A percentile compares a stretch with the other conserved stretches of the same genome.
Evolutionary conservation across 2,797 vertebrate species (phyloP).

Genomic region (Poliocrania exsul): DNA sequence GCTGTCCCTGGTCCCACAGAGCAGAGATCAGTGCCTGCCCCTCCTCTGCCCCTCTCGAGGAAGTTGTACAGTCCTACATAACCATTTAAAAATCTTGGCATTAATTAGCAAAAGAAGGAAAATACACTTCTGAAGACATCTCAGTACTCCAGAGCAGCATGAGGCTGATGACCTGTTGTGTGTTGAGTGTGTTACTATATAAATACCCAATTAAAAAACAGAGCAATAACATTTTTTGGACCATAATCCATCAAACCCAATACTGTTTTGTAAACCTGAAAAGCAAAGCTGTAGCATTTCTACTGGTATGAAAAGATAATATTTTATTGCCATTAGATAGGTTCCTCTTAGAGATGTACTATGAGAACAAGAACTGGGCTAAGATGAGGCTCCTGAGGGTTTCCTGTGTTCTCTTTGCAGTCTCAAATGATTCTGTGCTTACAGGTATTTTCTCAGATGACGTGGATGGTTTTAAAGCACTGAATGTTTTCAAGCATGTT

Average conservation of each 20-base stretch:
- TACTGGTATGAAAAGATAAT: slow-evolving; percentile 33
- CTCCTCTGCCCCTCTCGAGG: background rate
- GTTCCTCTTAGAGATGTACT: background rate
- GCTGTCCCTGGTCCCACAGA: background rate
- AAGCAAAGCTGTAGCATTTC: slow-evolving; percentile 41
- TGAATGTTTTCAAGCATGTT: background rate
- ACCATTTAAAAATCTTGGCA: slow-evolving; percentile 40
- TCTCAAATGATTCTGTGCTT: slow-evolving; percentile 25
- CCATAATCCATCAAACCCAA: slow-evolving; percentile 38
- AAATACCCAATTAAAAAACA: slow-evolving; percentile 41
- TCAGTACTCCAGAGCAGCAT: slow-evolving; percentile 30
- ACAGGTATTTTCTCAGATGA: background rate
- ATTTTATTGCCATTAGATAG: background rate
- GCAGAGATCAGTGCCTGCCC: background rate
- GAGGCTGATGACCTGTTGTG: slow-evolving; percentile 15
- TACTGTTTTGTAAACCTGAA: slow-evolving; percentile 33
- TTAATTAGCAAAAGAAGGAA: slow-evolving; percentile 57
- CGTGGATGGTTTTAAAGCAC: background rate
- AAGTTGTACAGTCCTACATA: background rate
- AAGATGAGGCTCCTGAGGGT: background rate
- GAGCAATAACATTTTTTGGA: slow-evolving; percentile 35
- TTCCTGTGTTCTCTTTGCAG: background rate
- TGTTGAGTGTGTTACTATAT: slow-evolving; percentile 1
- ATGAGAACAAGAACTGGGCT: background rate
- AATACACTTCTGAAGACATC: slow-evolving; percentile 24